phyloP scores from a whole-genome alignment of 1,140 invertebrate genomes.

The Drosophila persimilis region DNA sequence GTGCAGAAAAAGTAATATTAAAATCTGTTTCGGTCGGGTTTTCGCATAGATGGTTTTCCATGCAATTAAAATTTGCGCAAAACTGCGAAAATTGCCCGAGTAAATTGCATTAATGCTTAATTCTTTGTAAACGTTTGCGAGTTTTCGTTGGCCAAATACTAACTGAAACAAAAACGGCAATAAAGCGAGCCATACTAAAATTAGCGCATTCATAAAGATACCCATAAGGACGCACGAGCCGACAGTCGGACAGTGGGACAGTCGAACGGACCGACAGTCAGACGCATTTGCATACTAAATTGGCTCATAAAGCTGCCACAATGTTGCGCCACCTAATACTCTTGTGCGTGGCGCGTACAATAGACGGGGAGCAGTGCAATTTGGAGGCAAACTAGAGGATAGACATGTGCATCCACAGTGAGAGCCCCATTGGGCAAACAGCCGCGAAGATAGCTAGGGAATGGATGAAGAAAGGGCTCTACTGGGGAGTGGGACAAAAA shows the following conservation, averaged over 20 bases:
- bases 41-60: constrained; percentile 58
- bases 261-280: background rate
- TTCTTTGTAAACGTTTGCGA: constrained; percentile 60
- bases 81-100: constrained; percentile 45
- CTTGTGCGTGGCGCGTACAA: no score
- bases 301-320: constrained; percentile 13
- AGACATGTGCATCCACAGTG: no score
- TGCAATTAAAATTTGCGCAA: constrained; percentile 59
- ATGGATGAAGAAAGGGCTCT: no score
- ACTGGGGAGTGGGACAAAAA: no score
- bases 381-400: no score
- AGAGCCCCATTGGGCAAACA: no score
- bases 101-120: constrained; percentile 74
- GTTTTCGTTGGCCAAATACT: constrained; percentile 40
- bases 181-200: constrained; percentile 9
- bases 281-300: constrained; percentile 3
- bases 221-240: background rate
- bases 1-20: constrained; percentile 18
- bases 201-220: constrained; percentile 8
- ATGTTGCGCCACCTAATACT: constrained; percentile 6
- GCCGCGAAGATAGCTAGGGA: no score
- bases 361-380: no score
- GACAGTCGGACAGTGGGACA: no score
- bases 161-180: constrained; percentile 37
- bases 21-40: constrained; percentile 37